phyloP scores from a whole-genome alignment of 1,140 invertebrate species.

The Coptotermes formosanus region DNA sequence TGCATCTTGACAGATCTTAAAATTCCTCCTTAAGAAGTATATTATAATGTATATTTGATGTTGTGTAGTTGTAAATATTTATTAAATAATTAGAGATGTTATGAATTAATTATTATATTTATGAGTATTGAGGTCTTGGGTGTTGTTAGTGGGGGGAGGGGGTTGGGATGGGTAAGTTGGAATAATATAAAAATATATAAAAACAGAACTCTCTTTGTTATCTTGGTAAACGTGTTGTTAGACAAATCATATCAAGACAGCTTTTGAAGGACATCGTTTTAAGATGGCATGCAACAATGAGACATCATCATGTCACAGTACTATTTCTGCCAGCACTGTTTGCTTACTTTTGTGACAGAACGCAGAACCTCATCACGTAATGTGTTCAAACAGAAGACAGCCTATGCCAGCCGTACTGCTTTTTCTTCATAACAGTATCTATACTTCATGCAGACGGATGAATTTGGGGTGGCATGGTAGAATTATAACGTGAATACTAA shows the following conservation, averaged over 20 bases:
- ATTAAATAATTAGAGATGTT: conserved; percentile 20
- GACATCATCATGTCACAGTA: neutral
- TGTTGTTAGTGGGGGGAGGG: neutral
- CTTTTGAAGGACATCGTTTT: neutral
- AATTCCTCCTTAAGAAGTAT: conserved; percentile 20
- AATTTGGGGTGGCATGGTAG: neutral
- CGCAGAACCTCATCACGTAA: neutral
- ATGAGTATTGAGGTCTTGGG: conserved; percentile 1
- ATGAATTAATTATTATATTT: conserved; percentile 15
- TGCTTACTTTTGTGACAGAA: neutral
- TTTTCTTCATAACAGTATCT: neutral
- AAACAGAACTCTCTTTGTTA: conserved; percentile 1
- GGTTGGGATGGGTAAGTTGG: neutral
- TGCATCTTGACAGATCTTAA: conserved; percentile 23
- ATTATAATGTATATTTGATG: conserved; percentile 30
- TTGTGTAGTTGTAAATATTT: conserved; percentile 30
- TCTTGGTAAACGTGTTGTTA: neutral
- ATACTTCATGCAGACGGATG: neutral
- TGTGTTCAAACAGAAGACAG: neutral
- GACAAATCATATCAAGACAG: conserved; percentile 9
- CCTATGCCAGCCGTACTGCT: neutral
- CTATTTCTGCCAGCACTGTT: neutral
- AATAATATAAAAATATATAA: neutral
- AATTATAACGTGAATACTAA: no score
- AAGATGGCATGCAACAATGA: neutral